phyloP scores from a whole-genome alignment of 2,888 invertebrate species.

The Protodeltote pygarga region DNA sequence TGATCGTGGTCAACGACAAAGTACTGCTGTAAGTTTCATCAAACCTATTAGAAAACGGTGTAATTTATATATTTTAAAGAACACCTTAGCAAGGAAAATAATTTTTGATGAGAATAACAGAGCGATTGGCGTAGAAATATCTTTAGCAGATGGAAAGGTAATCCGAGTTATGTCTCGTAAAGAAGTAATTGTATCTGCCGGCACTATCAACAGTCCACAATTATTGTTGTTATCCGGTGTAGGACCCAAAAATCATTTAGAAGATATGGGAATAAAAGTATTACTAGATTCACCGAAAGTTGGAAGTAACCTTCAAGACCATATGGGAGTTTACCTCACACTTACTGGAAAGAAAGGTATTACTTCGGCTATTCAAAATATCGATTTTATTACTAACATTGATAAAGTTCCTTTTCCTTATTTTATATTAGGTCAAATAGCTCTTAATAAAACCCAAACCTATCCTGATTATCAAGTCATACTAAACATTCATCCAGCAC shows the following conservation, averaged over 20 bases:
- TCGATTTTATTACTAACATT: constrained; percentile 47
- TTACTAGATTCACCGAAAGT: constrained; percentile 53
- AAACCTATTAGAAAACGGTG: constrained; percentile 44
- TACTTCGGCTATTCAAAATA: constrained; percentile 40
- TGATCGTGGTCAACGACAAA: constrained; percentile 51
- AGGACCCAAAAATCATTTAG: constrained; percentile 56
- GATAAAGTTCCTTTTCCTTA: constrained; percentile 55
- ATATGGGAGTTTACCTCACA: constrained; percentile 53
- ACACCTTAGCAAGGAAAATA: constrained; percentile 54
- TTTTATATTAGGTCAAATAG: constrained; percentile 56
- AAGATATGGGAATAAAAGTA: constrained; percentile 47
- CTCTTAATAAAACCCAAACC: constrained; percentile 55
- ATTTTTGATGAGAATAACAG: constrained; percentile 44
- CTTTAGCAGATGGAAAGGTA: constrained; percentile 21
- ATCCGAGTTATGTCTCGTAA: constrained; percentile 40
- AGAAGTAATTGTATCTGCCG: constrained; percentile 63
- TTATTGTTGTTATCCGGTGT: constrained; percentile 65
- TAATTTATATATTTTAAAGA: constrained; percentile 57
- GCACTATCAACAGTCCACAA: constrained; percentile 60
- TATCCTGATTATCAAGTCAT: constrained; percentile 65
- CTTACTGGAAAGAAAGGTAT: constrained; percentile 48
- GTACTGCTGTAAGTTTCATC: constrained; percentile 53
- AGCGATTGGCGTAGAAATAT: constrained; percentile 55
- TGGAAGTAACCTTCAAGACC: constrained; percentile 63
- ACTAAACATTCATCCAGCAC: constrained; percentile 45